Conservation (phyloP, 1,140 invertebrate genomes). For the Notospermus geniculatus region DNA sequence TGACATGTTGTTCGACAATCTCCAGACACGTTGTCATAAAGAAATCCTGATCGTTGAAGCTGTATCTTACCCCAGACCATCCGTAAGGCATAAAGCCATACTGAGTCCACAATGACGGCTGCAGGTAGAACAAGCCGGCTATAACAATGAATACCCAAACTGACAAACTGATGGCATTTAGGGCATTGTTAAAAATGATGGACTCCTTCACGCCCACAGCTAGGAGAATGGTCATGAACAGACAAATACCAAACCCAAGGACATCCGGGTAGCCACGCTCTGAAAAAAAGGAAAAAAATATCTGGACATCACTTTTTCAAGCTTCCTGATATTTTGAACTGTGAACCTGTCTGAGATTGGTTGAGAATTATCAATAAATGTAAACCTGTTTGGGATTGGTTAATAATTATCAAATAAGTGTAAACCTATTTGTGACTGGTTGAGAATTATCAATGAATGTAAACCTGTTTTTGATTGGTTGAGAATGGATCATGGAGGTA, state of each 20-base stretch:
- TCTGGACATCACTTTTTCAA: background rate
- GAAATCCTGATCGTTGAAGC: no score
- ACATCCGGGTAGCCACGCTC: conserved; percentile 64
- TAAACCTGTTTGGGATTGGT: no score
- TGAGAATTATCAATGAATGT: no score
- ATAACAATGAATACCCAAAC: conserved; percentile 50
- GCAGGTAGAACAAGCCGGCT: conserved; percentile 64
- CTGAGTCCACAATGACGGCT: conserved; percentile 75
- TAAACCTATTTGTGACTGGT: no score
- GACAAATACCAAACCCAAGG: conserved; percentile 39
- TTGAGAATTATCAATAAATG: no score
- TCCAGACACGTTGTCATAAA: no score
- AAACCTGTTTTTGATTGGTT: no score
- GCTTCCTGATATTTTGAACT: no score
- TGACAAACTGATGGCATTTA: conserved; percentile 48
- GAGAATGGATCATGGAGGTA: no score
- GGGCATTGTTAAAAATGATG: conserved; percentile 52
- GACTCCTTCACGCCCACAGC: conserved; percentile 78
- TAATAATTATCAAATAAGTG: no score
- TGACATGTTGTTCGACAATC: no score
- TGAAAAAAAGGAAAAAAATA: conserved; percentile 6
- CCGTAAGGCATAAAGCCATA: conserved; percentile 81
- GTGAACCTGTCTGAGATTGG: no score
- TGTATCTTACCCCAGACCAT: conserved; percentile 64
- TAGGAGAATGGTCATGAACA: conserved; percentile 51